These are phyloP conservation scores for Edolisoma coerulescens DNA, from an alignment of 2,113 vertebrate genomes.

Conservation along the genomic window DNA sequence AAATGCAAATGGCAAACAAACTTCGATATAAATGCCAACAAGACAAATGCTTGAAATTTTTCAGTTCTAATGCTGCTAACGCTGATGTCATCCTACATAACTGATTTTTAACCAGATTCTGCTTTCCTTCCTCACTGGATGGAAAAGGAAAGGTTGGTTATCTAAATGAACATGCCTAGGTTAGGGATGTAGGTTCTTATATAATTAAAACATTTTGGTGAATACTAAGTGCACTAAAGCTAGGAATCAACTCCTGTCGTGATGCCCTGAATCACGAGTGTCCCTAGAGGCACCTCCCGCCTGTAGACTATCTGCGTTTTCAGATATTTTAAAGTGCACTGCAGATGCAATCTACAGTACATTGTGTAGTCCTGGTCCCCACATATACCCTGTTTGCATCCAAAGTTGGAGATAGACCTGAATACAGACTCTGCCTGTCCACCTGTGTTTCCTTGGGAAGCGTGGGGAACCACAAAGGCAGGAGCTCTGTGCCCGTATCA, in stretches of 20 bases:
- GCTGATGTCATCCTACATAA: constrained; percentile 8
- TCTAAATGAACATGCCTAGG: not conserved
- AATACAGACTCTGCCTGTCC: not conserved
- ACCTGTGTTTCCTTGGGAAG: not conserved
- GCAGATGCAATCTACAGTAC: not conserved
- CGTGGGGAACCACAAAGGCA: not conserved
- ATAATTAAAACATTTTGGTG: not conserved
- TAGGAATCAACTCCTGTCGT: not conserved
- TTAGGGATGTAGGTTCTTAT: not conserved
- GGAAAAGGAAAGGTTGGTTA: not conserved
- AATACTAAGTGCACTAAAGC: not conserved
- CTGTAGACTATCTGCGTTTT: not conserved
- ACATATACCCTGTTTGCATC: not conserved
- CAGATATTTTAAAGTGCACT: not conserved
- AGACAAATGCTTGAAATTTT: constrained; percentile 46
- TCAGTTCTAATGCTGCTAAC: not conserved
- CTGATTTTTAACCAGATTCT: constrained; percentile 1
- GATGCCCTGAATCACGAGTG: not conserved
- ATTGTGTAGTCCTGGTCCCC: not conserved
- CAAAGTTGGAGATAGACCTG: not conserved
- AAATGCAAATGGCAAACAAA: constrained; percentile 56
- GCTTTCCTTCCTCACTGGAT: not conserved
- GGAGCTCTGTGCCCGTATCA: not conserved
- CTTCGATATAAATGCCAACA: constrained; percentile 42
- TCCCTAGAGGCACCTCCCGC: rapidly evolving